Base-by-base conservation (phyloP, 2,113 vertebrate genomes). In the Aythya baeri region DNA sequence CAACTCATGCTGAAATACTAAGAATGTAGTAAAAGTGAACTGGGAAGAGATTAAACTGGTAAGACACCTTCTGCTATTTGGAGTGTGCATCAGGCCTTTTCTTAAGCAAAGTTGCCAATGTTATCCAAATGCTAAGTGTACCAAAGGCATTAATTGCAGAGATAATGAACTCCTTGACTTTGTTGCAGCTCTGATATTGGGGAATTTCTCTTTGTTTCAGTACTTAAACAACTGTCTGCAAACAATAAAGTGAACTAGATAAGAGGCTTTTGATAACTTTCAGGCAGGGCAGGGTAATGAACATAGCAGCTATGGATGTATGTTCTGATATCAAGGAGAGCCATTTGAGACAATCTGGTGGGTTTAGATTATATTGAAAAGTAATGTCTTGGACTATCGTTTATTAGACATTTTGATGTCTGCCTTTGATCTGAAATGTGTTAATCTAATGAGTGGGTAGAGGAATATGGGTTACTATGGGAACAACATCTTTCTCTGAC, bases 381-480 rank as follows among this genome's bases (percentile, higher is more conserved):
- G 86, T 44, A 79, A n/a, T 11, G 74, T 18, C 34, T 91, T 18
- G n/a, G 49, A 81, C 83, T 86, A 52, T 72, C 1, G 0, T 78
- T 93, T 93, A 81, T 85, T 34, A 95, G 83, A 75, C 86, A 67
- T 84, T 87, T 94, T 89, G 54, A 20, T 49, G 71, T 87, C 91
- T 94, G 72, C 74, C 43, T 95, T 93, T 94, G 91, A 95, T 89
- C 77, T 89, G 81, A 87, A 79, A 92, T 54, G 70, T 86, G 83
- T 93, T 95, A 79, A 87, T 89, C 91, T 93, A 94, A 95, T 89
- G 81, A 96, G 83, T 54, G 77, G 81, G 81, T 87, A 89, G 77
- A 78, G 86, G n/a, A 89, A 89, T 25, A 84, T 63, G 43, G 88
- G 95, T 96, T 97, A 95, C 95, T 93, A 92, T 97, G 93, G 94